phyloP scores from a whole-genome alignment of 2,113 vertebrate genomes.

The Boleophthalmus pectinirostris region DNA sequence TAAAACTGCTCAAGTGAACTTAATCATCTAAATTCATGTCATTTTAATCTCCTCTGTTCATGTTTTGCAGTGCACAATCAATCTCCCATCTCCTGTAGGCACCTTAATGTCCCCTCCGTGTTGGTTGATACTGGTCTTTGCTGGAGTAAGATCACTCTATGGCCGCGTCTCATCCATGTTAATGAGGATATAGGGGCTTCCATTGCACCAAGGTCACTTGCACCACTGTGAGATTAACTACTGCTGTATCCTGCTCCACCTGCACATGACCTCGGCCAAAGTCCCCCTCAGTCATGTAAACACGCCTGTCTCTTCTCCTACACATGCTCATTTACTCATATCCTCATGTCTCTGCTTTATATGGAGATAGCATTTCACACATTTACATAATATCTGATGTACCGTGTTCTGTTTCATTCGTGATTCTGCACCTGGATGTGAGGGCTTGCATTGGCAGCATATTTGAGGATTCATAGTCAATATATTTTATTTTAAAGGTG shows the following conservation, averaged over 20 bases:
- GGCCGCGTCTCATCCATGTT: constrained; percentile 62
- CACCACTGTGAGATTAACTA: constrained; percentile 54
- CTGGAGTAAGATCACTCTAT: constrained; percentile 41
- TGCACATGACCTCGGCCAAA: constrained; percentile 40
- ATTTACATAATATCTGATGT: not conserved
- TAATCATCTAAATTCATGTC: too few relatives aligned
- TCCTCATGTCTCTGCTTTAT: constrained; percentile 1
- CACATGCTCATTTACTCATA: not conserved
- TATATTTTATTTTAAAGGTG: too few relatives aligned
- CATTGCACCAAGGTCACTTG: constrained; percentile 62
- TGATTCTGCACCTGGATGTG: constrained; percentile 1
- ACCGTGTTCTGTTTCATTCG: not conserved
- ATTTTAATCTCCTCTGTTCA: not conserved
- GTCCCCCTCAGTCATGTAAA: constrained; percentile 2
- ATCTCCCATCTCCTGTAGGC: not conserved
- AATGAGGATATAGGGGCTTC: constrained; percentile 59
- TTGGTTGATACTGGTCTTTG: constrained; percentile 11
- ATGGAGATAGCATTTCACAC: not conserved
- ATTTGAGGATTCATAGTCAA: not conserved
- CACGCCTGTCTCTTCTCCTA: constrained; percentile 19
- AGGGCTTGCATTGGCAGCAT: not conserved
- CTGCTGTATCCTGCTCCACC: constrained; percentile 43
- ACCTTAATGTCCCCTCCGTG: constrained; percentile 8
- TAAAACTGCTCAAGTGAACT: too few relatives aligned
- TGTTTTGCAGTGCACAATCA: not conserved